Base-by-base conservation (phyloP, 2,113 vertebrate genomes). In the Setophaga petechia region DNA sequence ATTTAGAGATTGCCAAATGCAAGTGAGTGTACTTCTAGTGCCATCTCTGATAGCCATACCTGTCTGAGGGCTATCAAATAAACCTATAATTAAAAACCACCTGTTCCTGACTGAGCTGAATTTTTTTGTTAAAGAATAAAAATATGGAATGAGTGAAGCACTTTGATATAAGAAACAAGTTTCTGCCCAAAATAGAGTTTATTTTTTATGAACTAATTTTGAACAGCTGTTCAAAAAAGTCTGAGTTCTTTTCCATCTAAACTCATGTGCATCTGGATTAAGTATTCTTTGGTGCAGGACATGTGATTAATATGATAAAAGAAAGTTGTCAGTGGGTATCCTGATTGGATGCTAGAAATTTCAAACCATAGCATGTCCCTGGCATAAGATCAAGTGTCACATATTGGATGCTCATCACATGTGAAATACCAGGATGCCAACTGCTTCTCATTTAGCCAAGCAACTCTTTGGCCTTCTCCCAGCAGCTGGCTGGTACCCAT, bases 321-420 rank as follows among this genome's bases (percentile, higher is more conserved):
- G 47, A 71, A 91, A 90, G 24, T 63, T 89, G 65, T 75, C n/a
- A 78, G 54, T 80, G 61, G 20, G 21, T 81, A 57, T 46, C 61
- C 35, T 62, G n/a, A 82, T 76, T 90, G 61, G 57, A 61, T 96
- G 57, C 20, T 87, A 52, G 65, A 81, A 17, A 61, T 93, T 89
- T 92, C 47, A 90, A 84, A 68, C 28, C 35, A 41, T 89, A 90
- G 28, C 41, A 31, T 96, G 44, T 90, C 83, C 31, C 88, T 96
- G 94, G 95, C 92, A 37, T 86, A 84, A 78, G 57, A 84, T 89
- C 90, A 96, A 88, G n/a, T 90, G 92, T 90, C 87, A 65, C 76
- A 90, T 90, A 96, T 67, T 95, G 94, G 82, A 85, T 94, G 82
- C 21, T 95, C 90, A 86, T 95, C 96, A 88, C 79, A 86, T 94